Base-by-base conservation (phyloP, 2,113 vertebrate genomes). In the Melanostigma gelatinosum region DNA sequence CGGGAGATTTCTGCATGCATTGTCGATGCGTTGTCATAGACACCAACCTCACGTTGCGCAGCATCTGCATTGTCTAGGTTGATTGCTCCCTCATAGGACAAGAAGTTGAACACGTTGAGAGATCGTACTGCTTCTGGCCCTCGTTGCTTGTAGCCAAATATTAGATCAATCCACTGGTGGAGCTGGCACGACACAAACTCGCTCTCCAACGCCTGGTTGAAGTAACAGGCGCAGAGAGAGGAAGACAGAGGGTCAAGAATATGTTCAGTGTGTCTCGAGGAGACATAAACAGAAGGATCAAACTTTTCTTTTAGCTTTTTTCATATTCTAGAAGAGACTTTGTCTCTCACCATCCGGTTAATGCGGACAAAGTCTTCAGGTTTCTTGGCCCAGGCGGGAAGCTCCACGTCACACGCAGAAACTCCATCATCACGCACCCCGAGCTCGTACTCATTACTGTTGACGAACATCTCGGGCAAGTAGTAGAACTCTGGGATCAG, bases 401-500 rank as follows among this genome's bases (percentile, higher is more conserved):
- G 97, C 65, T 98, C 97, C 60, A 99, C 96, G 3, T 99, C 97
- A 82, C 97, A 97, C 60, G 97, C 97, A 29, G 94, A 85, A 8
- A 93, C 90, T 9, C 96, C 96, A 52, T 99, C 98, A 42, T 99
- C 97, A 66, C 97, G 94, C 76, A 96, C 79, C 0, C 98, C 98
- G 6, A 99, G 94, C 77, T 96, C 96, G 75, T 97, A 99, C 42
- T 96, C 96, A 13, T 98, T 99, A 73, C 96, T 99, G 95, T 99
- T 99, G 87, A 99, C 96, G 71, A 99, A 99, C 98, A 99, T 99
- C 93, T 99, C 98, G 0, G 98, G 98, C 75, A 99, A 93, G 92
- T 99, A 99, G 93, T 99, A 99, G 94, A 99, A 99, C 92, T 99
- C 98, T 40, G 98, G 98, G 92, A 98, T 99, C 87, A 99, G 93